Evolutionary conservation across 2,113 vertebrate species (phyloP).

Genomic region (Channa maculata): DNA sequence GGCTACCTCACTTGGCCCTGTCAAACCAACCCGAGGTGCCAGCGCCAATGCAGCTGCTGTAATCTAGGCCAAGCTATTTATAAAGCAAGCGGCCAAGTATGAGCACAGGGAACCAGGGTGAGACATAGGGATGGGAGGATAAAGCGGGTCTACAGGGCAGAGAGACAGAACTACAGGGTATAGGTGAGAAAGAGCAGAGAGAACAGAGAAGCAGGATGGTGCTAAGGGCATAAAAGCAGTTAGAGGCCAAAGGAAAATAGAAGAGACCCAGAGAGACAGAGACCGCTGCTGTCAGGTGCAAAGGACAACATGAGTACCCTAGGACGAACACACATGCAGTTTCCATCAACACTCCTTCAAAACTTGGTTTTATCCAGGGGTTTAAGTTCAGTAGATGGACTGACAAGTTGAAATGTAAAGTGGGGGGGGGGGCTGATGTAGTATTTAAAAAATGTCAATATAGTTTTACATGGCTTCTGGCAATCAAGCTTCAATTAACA

Average conservation of each 20-base stretch:
- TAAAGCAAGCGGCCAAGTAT: constrained; percentile 78
- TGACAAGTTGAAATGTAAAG: constrained; percentile 14
- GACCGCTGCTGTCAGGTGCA: constrained; percentile 25
- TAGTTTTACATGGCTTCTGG: constrained; percentile 47
- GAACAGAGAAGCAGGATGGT: constrained; percentile 13
- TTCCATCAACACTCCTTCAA: background rate
- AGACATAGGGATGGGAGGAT: constrained; percentile 69
- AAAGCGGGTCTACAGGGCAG: constrained; percentile 63
- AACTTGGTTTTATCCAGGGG: background rate
- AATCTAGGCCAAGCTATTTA: constrained; percentile 88
- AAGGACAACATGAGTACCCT: constrained; percentile 29
- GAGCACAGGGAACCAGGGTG: constrained; percentile 65
- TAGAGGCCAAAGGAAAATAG: constrained; percentile 22
- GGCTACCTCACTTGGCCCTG: constrained; percentile 65
- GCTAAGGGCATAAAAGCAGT: constrained; percentile 21
- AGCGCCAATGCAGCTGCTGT: constrained; percentile 82
- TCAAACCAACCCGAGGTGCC: constrained; percentile 71
- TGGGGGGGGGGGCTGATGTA: constrained; percentile 9
- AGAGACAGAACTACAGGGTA: constrained; percentile 56
- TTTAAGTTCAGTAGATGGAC: constrained; percentile 17
- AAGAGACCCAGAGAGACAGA: background rate
- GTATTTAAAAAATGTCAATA: constrained; percentile 20
- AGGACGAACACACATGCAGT: constrained; percentile 21
- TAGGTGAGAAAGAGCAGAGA: constrained; percentile 51
- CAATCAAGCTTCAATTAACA: constrained; percentile 46